Evolutionary conservation across 2,888 invertebrate species (phyloP).

Genomic region (Blastobasis adustella): DNA sequence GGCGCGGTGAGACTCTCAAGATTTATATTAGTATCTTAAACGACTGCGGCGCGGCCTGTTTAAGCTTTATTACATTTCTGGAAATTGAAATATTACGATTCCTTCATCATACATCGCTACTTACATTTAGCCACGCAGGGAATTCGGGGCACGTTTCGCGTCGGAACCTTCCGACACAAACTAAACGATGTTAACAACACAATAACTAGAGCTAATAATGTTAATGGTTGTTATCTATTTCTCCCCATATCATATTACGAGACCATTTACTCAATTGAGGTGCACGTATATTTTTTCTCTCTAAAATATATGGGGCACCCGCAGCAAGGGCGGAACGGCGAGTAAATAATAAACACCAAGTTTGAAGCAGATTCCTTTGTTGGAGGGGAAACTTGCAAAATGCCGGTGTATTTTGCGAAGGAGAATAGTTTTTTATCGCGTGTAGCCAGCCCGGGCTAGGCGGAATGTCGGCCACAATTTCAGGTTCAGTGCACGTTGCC

Average conservation of each 20-base stretch:
- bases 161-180: too few species aligned
- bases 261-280: too few species aligned
- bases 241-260: too few species aligned
- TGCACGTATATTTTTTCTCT: too few species aligned
- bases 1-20: constrained; percentile 51
- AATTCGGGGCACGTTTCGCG: too few species aligned
- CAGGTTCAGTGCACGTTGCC: constrained; percentile 40
- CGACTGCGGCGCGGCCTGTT: constrained; percentile 35
- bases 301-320: too few species aligned
- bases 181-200: too few species aligned
- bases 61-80: constrained; percentile 30
- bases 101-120: background rate
- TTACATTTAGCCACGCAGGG: too few species aligned
- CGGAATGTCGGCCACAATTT: constrained; percentile 18
- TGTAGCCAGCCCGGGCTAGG: background rate
- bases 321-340: too few species aligned
- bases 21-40: constrained; percentile 54
- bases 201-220: too few species aligned
- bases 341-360: too few species aligned
- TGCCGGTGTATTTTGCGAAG: background rate
- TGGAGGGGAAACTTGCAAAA: background rate
- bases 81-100: constrained; percentile 15
- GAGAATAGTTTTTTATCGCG: constrained; percentile 5
- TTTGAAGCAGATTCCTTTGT: background rate
- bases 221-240: too few species aligned